A percentile compares a stretch with the other conserved stretches of the same genome.
phyloP scores from a whole-genome alignment of 2,888 invertebrate genomes.

The Malthinus seriepunctatus region DNA sequence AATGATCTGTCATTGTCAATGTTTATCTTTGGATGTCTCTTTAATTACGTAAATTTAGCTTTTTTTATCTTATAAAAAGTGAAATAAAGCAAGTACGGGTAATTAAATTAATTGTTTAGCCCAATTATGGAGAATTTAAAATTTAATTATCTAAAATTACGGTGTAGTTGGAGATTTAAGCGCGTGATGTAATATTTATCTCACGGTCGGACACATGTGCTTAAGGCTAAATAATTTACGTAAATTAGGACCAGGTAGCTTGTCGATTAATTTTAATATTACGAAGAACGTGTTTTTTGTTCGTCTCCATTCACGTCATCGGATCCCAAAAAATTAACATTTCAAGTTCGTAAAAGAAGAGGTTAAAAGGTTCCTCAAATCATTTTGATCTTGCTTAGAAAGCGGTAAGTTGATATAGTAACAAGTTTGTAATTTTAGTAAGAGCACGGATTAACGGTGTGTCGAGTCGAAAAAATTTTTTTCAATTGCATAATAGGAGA shows the following conservation, averaged over 20 bases:
- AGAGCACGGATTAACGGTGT: background rate
- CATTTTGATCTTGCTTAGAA: background rate
- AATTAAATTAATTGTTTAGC: no score
- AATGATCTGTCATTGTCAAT: no score
- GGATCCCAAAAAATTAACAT: background rate
- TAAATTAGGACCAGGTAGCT: conserved; percentile 2
- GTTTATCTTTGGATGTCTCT: no score
- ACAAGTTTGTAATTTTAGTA: background rate
- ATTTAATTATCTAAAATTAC: no score
- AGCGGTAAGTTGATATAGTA: background rate
- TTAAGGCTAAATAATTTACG: conserved; percentile 1
- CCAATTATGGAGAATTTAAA: no score
- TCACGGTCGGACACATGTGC: background rate
- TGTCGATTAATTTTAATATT: background rate
- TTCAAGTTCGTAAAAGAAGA: background rate
- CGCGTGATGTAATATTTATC: no score
- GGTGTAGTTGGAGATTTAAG: no score
- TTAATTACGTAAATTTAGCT: no score
- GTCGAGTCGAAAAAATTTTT: background rate
- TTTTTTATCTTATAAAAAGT: no score
- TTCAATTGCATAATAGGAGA: background rate
- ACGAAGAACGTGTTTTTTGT: background rate
- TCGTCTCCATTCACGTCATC: background rate
- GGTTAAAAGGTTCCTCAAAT: background rate
- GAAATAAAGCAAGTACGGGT: no score